Conservation (phyloP, 2,888 invertebrate species). For the Luperina nickerlii region DNA sequence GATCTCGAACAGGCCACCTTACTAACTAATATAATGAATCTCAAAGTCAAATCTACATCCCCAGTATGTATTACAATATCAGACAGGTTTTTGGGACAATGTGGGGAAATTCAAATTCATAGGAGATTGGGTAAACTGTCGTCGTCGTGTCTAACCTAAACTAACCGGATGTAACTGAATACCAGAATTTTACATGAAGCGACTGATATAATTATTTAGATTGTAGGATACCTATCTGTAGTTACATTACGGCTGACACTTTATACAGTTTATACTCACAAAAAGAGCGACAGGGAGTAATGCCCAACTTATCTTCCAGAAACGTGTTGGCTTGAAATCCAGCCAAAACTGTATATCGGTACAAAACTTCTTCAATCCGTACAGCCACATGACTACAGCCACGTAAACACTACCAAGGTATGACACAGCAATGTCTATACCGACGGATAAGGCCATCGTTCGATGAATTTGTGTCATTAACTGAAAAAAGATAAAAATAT, state of each 20-base stretch:
- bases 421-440: constrained; percentile 71
- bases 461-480: constrained; percentile 49
- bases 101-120: neutral
- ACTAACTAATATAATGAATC: neutral
- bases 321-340: constrained; percentile 81
- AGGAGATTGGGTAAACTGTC: neutral
- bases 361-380: constrained; percentile 79
- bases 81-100: neutral
- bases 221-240: neutral
- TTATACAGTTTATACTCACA: constrained; percentile 70
- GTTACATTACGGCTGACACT: neutral
- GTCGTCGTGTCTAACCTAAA: neutral
- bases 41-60: neutral
- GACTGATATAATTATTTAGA: neutral
- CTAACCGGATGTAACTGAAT: neutral
- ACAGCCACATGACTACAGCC: constrained; percentile 82
- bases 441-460: constrained; percentile 65
- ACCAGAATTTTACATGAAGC: neutral
- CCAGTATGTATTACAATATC: neutral
- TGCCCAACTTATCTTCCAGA: constrained; percentile 79
- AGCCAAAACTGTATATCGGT: constrained; percentile 84
- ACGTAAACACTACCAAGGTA: constrained; percentile 78
- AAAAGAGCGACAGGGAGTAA: constrained; percentile 75
- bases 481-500: constrained; percentile 63
- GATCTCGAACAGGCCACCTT: neutral